Evolutionary conservation across 2,797 vertebrate genomes (phyloP), one percentile per base, ranked within the genome.

Genomic region (Coreius guichenoti): DNA sequence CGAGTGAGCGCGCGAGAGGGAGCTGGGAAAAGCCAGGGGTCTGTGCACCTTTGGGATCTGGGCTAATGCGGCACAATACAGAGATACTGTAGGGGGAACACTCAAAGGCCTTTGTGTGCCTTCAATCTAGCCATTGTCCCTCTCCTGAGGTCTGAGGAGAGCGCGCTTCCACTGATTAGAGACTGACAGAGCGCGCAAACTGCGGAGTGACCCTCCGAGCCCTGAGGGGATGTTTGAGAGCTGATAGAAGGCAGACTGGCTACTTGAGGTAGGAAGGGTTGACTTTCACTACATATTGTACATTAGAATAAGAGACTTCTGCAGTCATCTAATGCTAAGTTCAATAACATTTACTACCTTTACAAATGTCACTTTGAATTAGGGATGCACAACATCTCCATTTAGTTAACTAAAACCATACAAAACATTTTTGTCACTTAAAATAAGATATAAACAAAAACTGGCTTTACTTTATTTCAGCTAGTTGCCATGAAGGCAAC

Each of bases 51-150:
- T 88, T 84, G 85, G 88, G 88, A 86, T 80, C 78, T 36, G 45
- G 45, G 43, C 72, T 72, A 68, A 68, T 58, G 26, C 39, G 33
- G 68, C 63, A 84, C 69, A 82, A 78, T 84, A 75, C 85, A 84
- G 79, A 81, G 54, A 81, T 84, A 86, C 80, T 81, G 86, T 86
- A 80, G 21, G 87, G 88, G 70, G 80, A 88, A 86, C 88, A 91
- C 89, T 93, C 91, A 91, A 90, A 93, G 90, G 91, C 90, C 92
- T 90, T 93, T 94, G 92, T 93, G 90, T 90, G 88, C 86, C 85
- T 90, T 94, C 93, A 93, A 92, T 93, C 93, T 91, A 91, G 86
- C 86, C 91, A 93, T 92, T 93, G 93, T 94, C 93, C 87, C 89
- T 90, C 88, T 88, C 86, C 92, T 91, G 89, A 90, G 90, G 89